Base-by-base conservation (phyloP, 2,888 invertebrate species). In the Stenoptilia bipunctidactyla region DNA sequence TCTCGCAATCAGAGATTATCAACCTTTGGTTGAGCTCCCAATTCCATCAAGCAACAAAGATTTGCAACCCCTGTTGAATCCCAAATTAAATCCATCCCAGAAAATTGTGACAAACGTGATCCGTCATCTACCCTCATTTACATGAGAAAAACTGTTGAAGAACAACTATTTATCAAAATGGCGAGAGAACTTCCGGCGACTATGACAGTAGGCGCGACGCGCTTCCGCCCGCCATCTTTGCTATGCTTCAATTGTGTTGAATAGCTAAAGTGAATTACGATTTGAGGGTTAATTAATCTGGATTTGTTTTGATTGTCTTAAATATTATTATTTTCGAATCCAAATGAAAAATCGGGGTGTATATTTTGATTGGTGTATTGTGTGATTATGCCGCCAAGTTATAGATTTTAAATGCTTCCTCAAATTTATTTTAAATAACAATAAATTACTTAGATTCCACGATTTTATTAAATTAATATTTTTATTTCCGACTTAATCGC, bases 81-180 rank as follows among this genome's bases (percentile, higher is more conserved):
- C 66, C 66, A 82, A 83, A 82, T 82, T 79, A 82, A 83, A 82
- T 82, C 73, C 73, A 72, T 73, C 74, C 71, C 64, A 70, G 73
- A 68, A 72, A 75, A 79, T 80, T 76, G 82, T 80, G 79, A 82
- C 82, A 76, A 80, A 69, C 70, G 67, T 70, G 64, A 82, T 83
- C 68, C 73, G 79, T 83, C 82, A 83, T 82, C 66, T 70, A 52
- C 77, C 82, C 77, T 80, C 79, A 82, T 82, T 80, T 83, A 79
- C 82, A 82, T 82, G 74, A 77, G 77, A 80, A 82, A 80, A 82
- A 82, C 80, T 74, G 67, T 70, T 71, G 67, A 77, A 79, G 82
- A 80, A 82, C 82, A 80, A 82, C 82, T 83, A 83, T 83, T 83
- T 83, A 82, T 83, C 82, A 83, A 83, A 34, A 80, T 75, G 66